Evolutionary conservation across 2,113 vertebrate genomes (phyloP).

Genomic region (Smithornis capensis): DNA sequence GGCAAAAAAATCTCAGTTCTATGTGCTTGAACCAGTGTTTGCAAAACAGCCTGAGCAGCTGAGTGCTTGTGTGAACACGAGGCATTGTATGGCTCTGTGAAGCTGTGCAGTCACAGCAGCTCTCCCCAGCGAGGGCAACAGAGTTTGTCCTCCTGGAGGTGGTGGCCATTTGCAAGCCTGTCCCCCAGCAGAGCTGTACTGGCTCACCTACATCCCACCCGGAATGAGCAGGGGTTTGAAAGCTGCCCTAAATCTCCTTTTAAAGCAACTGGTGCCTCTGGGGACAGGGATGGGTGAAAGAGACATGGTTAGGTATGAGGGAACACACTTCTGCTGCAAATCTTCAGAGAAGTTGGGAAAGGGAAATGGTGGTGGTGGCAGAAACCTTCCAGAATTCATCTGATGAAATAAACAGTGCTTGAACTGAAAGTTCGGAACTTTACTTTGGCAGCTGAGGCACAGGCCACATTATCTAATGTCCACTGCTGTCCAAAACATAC

Average conservation of each 20-base stretch:
- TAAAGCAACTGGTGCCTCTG: neutral
- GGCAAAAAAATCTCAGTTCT: neutral
- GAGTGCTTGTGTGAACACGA: neutral
- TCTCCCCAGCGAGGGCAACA: neutral
- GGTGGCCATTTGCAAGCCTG: neutral
- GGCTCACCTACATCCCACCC: neutral
- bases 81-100: neutral
- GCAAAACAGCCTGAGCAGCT: slow-evolving; percentile 2
- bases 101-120: neutral
- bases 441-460: slow-evolving; percentile 62
- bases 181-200: neutral
- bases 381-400: neutral
- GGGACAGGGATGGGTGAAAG: neutral
- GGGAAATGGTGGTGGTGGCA: neutral
- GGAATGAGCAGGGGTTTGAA: neutral
- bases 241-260: neutral
- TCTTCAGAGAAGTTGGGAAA: neutral
- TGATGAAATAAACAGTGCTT: slow-evolving; percentile 31
- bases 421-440: slow-evolving; percentile 48
- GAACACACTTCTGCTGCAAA: neutral
- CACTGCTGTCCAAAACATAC: slow-evolving; percentile 57
- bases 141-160: neutral
- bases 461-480: slow-evolving; percentile 59
- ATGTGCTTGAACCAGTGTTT: neutral
- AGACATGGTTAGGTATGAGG: neutral